These are phyloP conservation scores for human DNA, from an alignment of 2,113 vertebrate species.

Conservation along the genomic window GRCh38 chr3:43373001-43373500, in stretches of 20 bases:
- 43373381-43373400: not conserved
- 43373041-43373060: not conserved
- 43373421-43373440: not conserved
- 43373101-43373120: not conserved
- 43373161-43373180: not conserved
- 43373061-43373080: not conserved
- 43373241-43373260: not conserved
- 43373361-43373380: not conserved
- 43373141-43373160: not conserved
- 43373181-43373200: not conserved
- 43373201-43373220: too few relatives aligned
- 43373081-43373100: not conserved
- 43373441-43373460: not conserved
- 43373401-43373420: not conserved
- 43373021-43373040: not conserved
- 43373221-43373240: not conserved
- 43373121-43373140: not conserved
- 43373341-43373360: not conserved
- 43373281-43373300: not conserved
- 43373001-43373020: not conserved
- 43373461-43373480: not conserved
- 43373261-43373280: not conserved
- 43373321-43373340: not conserved
- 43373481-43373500: not conserved
- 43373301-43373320: not conserved